phyloP scores from a whole-genome alignment of 2,888 invertebrate genomes.

The Eudemis profundana region DNA sequence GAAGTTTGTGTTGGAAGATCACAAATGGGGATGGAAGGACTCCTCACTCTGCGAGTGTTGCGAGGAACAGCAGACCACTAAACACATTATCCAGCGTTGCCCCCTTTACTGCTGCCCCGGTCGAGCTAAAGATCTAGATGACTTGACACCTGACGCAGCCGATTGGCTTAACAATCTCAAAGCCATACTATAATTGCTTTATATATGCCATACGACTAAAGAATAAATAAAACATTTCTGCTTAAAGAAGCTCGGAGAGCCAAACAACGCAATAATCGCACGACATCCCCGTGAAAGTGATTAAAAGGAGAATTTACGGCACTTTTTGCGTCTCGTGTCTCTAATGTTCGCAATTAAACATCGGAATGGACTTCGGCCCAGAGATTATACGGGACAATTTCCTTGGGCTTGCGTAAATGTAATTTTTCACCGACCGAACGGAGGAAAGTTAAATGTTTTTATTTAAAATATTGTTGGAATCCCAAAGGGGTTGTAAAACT shows the following conservation, averaged over 20 bases:
- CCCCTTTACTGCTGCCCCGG: too few species aligned
- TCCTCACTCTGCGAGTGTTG: too few species aligned
- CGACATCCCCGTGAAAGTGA: slow-evolving; percentile 4
- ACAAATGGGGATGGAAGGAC: too few species aligned
- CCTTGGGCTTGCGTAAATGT: neutral
- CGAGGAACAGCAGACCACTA: too few species aligned
- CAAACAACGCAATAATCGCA: slow-evolving; percentile 7
- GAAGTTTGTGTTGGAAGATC: too few species aligned
- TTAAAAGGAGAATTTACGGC: slow-evolving; percentile 29
- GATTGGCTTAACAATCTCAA: too few species aligned
- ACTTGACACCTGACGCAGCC: too few species aligned
- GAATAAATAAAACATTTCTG: neutral
- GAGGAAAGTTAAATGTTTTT: neutral
- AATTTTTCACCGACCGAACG: neutral
- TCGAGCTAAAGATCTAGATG: too few species aligned
- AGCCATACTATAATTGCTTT: too few species aligned
- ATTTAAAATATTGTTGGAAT: neutral
- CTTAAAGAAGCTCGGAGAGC: slow-evolving; percentile 1
- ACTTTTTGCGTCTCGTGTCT: neutral
- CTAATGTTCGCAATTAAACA: slow-evolving; percentile 27
- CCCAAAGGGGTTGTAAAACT: neutral
- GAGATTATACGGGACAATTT: slow-evolving; percentile 15
- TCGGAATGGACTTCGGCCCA: slow-evolving; percentile 18
- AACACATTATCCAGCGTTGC: too few species aligned
- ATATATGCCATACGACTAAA: too few species aligned